Evolutionary conservation across 2,797 vertebrate species (phyloP), one percentile per base, ranked within the genome.

Genomic region (Gallirallus australis): DNA sequence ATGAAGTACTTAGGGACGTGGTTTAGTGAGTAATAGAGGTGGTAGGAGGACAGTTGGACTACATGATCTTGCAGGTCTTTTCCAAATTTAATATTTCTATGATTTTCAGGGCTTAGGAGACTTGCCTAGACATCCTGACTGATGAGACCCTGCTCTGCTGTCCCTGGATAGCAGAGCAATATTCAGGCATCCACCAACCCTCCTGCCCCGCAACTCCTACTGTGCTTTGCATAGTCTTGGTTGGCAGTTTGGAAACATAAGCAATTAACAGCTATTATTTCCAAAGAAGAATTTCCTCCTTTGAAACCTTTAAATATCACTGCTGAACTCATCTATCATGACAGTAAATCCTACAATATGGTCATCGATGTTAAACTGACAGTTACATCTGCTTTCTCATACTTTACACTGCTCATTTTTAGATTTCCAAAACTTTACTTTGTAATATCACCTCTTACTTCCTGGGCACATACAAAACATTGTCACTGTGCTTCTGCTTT

Each of bases 401-500:
- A 16, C 52, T 89, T 86, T 76, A 53, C 31, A 61, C 13, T 70
- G 33, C 39, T 91, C 39, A 15, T 83, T 89, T 92, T 89, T 65
- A 89, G 30, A 61, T 91, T 89, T 88, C 47, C 65, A 69, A 66
- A 91, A 76, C 25, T 71, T 86, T 47, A 56, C 30, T 31, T 57
- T 70, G 7, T 48, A 76, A 59, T 28, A 42, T 72, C 77, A 86
- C 59, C 61, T 95, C 54, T 83, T 87, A 40, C 15, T 75, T 93
- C 33, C 54, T 63, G 47, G 73, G 7, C 39, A 60, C 1, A 0
- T 33, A 50, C 35, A 56, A 90, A 81, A 57, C 17, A 50, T 28
- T 92, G 28, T 52, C 65, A 72, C 24, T 69, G 33, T n/a, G 6
- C 37, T 89, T 92, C 65, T 91, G 53, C 37, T 73, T 94, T 89